These are phyloP conservation scores for Phoenicopterus ruber DNA, from an alignment of 2,113 vertebrate genomes.

Conservation along the genomic window DNA sequence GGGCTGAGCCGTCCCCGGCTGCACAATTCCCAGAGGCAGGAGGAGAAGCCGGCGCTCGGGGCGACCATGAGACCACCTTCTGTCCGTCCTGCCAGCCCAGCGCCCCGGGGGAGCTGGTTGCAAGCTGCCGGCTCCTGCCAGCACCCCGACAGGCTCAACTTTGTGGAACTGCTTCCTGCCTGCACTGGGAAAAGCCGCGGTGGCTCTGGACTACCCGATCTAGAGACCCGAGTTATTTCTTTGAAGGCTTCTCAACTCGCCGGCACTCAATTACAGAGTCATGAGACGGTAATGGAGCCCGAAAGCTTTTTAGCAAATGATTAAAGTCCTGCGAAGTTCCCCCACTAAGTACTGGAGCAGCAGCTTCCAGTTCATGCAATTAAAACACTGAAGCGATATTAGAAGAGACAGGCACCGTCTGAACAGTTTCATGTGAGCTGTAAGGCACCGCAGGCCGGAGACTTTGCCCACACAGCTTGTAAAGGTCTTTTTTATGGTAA, in stretches of 20 bases:
- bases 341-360: background rate
- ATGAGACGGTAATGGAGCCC: slow-evolving; percentile 11
- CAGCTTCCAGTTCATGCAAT: slow-evolving; percentile 10
- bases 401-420: background rate
- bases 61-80: background rate
- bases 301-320: slow-evolving; percentile 48
- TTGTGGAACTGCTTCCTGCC: background rate
- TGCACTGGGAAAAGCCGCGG: background rate
- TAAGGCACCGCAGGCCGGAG: background rate
- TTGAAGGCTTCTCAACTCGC: background rate
- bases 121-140: background rate
- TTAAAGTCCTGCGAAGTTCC: slow-evolving; percentile 9
- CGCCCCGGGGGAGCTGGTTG: background rate
- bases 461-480: background rate
- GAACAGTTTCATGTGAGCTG: background rate
- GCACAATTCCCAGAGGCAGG: background rate
- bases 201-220: background rate
- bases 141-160: background rate
- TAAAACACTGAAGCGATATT: background rate
- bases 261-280: background rate
- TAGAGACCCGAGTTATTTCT: background rate
- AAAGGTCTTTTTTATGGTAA: background rate
- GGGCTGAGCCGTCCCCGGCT: background rate
- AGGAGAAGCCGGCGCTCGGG: background rate
- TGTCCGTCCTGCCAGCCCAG: background rate